Conservation (phyloP, 2,888 invertebrate genomes). For the Leucania comma region DNA sequence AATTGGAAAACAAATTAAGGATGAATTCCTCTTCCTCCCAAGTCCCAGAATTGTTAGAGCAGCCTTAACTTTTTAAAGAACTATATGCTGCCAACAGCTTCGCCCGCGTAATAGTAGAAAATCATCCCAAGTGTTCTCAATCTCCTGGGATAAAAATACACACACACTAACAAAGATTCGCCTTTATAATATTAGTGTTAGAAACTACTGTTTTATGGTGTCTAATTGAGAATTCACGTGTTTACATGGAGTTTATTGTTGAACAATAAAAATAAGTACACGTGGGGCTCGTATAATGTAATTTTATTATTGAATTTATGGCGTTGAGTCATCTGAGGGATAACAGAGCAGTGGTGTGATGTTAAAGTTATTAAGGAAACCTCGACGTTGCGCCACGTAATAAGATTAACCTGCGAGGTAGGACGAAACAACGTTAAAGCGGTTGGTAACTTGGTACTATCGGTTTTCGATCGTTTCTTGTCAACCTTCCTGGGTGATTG, state of each 20-base stretch:
- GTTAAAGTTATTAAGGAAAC: slow-evolving; percentile 87
- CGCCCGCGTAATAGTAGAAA: too few relatives aligned
- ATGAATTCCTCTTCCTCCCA: slow-evolving; percentile 12
- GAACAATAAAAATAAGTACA: slow-evolving; percentile 36
- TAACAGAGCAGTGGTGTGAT: slow-evolving; percentile 75
- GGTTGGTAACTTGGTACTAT: slow-evolving; percentile 46
- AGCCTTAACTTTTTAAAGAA: slow-evolving; percentile 29
- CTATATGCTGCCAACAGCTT: too few relatives aligned
- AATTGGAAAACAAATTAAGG: slow-evolving; percentile 37
- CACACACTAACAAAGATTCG: too few relatives aligned
- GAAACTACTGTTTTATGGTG: slow-evolving; percentile 7
- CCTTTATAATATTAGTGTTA: not conserved
- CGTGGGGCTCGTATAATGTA: slow-evolving; percentile 21
- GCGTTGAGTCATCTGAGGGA: slow-evolving; percentile 73
- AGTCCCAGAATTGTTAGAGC: slow-evolving; percentile 6
- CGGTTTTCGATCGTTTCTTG: slow-evolving; percentile 50
- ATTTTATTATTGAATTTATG: slow-evolving; percentile 76
- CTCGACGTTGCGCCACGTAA: slow-evolving; percentile 81
- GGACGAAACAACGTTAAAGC: slow-evolving; percentile 60
- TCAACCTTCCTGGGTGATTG: slow-evolving; percentile 5
- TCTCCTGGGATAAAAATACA: too few relatives aligned
- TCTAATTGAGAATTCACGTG: slow-evolving; percentile 17
- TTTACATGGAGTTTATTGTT: slow-evolving; percentile 10
- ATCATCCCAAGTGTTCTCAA: too few relatives aligned
- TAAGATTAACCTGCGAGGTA: slow-evolving; percentile 81